phyloP scores from a whole-genome alignment of 2,888 invertebrate genomes.

The Amiota minor region DNA sequence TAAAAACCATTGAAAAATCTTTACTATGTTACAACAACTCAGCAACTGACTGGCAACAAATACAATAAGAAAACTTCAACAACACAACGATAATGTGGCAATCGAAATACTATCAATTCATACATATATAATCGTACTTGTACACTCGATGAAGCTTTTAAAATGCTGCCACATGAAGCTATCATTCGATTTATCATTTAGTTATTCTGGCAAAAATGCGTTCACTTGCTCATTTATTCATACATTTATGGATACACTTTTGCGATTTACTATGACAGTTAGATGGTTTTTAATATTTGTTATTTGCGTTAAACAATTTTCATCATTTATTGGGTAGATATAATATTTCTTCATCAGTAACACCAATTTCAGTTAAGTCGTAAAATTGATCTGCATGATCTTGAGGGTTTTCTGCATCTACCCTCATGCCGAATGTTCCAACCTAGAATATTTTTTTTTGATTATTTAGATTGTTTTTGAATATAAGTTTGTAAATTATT shows the following conservation, averaged over 20 bases:
- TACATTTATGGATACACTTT: neutral
- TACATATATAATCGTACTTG: too few species aligned
- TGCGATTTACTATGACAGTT: neutral
- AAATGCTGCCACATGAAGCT: neutral
- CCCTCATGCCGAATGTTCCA: slow-evolving; percentile 7
- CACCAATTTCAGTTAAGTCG: too few species aligned
- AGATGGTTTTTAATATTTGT: neutral
- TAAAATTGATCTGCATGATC: too few species aligned
- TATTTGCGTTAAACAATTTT: too few species aligned
- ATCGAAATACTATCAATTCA: neutral
- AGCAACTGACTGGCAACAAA: neutral
- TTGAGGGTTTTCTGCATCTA: neutral
- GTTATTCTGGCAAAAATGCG: neutral
- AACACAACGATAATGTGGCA: slow-evolving; percentile 1
- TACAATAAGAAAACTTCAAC: neutral
- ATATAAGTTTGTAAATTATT: neutral
- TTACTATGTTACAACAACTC: neutral
- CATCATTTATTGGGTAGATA: slow-evolving; percentile 4
- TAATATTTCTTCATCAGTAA: neutral
- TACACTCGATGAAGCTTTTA: too few species aligned
- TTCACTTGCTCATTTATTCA: neutral
- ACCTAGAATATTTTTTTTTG: slow-evolving; percentile 3
- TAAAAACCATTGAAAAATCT: slow-evolving; percentile 8
- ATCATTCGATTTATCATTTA: neutral
- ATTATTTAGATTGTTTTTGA: neutral